Evolutionary conservation across 2,797 vertebrate species (phyloP).

Genomic region (Centropyge bicolor): DNA sequence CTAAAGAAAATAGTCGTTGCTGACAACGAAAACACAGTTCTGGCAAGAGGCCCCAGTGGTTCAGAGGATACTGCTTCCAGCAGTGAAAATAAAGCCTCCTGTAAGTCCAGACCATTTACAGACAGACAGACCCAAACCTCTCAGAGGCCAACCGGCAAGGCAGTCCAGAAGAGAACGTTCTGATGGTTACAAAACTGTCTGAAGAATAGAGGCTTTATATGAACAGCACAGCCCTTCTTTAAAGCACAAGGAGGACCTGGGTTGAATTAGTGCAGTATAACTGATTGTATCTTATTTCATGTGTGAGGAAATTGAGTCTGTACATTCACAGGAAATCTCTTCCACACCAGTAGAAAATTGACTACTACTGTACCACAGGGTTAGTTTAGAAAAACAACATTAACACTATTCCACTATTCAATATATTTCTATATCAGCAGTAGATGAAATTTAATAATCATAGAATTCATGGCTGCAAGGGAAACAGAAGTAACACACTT

Average conservation of each 20-base stretch:
- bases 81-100: conserved; percentile 79
- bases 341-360: background rate
- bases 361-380: background rate
- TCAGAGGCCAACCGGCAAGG: conserved; percentile 60
- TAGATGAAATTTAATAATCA: background rate
- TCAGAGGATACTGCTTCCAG: conserved; percentile 65
- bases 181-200: conserved; percentile 58
- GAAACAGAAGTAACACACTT: too few species aligned
- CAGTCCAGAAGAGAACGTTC: conserved; percentile 63
- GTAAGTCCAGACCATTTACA: conserved; percentile 64
- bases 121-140: conserved; percentile 56
- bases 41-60: conserved; percentile 60
- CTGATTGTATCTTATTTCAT: conserved; percentile 2
- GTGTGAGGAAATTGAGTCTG: background rate
- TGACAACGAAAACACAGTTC: conserved; percentile 81
- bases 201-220: conserved; percentile 71
- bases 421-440: background rate
- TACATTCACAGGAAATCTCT: background rate
- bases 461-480: too few species aligned
- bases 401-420: too few species aligned
- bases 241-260: conserved; percentile 7
- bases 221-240: conserved; percentile 33
- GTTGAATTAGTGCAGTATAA: conserved; percentile 12
- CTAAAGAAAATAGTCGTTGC: conserved; percentile 80
- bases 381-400: background rate